Evolutionary conservation across 2,113 vertebrate genomes (phyloP).

Genomic region (Phaethornis superciliosus): DNA sequence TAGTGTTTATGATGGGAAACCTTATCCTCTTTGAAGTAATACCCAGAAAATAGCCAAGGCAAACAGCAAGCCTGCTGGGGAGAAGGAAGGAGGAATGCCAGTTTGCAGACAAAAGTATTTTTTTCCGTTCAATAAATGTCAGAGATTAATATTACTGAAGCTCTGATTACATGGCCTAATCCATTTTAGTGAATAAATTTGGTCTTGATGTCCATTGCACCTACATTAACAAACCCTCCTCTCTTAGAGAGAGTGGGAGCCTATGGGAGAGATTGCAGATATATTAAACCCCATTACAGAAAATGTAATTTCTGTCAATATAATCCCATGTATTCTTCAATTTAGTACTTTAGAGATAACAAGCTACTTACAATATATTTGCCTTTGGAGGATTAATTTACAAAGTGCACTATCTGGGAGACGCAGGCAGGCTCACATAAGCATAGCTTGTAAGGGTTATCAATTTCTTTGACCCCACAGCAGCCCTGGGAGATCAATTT

Average conservation of each 20-base stretch:
- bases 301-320: slow-evolving; percentile 94
- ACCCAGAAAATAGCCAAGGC: slow-evolving; percentile 78
- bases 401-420: slow-evolving; percentile 82
- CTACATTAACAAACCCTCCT: slow-evolving; percentile 79
- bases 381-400: slow-evolving; percentile 93
- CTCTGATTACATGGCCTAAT: slow-evolving; percentile 86
- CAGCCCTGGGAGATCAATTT: slow-evolving; percentile 87
- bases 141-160: slow-evolving; percentile 83
- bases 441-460: slow-evolving; percentile 90
- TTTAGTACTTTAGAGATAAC: slow-evolving; percentile 90
- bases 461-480: slow-evolving; percentile 86
- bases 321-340: slow-evolving; percentile 93
- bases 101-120: slow-evolving; percentile 75
- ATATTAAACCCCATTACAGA: slow-evolving; percentile 92
- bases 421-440: slow-evolving; percentile 80
- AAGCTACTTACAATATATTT: slow-evolving; percentile 90
- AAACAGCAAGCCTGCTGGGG: slow-evolving; percentile 42
- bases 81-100: slow-evolving; percentile 61
- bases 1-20: slow-evolving; percentile 79
- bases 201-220: slow-evolving; percentile 79
- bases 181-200: slow-evolving; percentile 84
- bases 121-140: slow-evolving; percentile 76
- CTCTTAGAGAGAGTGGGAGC: slow-evolving; percentile 68
- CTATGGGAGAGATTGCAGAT: slow-evolving; percentile 83
- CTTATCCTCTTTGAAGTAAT: slow-evolving; percentile 84